These are phyloP conservation scores for Hucho hucho DNA, from an alignment of 2,113 vertebrate species.

Conservation along the genomic window DNA sequence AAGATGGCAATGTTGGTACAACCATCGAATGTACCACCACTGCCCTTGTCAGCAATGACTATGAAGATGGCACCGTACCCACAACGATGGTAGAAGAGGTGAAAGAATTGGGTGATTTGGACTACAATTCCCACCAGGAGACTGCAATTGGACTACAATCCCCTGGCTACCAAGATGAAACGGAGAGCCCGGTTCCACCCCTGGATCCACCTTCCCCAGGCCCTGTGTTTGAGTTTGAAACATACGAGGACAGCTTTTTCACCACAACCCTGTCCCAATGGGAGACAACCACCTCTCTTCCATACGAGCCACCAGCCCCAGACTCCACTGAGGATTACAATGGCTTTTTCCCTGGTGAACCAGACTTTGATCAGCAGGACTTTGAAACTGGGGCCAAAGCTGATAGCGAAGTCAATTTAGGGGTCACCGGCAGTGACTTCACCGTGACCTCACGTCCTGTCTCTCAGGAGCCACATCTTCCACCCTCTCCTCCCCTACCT, in stretches of 20 bases:
- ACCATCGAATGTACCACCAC: slow-evolving; percentile 17
- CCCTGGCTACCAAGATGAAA: slow-evolving; percentile 22
- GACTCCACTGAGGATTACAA: slow-evolving; percentile 1
- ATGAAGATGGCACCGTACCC: not conserved
- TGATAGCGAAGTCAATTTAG: slow-evolving; percentile 17
- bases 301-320: slow-evolving; percentile 2
- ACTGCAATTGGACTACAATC: not conserved
- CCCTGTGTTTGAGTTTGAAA: slow-evolving; percentile 28
- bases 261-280: slow-evolving; percentile 1
- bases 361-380: slow-evolving; percentile 8
- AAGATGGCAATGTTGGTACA: slow-evolving; percentile 31
- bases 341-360: slow-evolving; percentile 9
- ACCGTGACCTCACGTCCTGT: slow-evolving; percentile 31
- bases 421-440: slow-evolving; percentile 30
- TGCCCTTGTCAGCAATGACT: not conserved
- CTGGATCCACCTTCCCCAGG: slow-evolving; percentile 3
- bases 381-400: not conserved
- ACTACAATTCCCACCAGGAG: slow-evolving; percentile 10
- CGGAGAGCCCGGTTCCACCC: slow-evolving; percentile 19
- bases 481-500: not conserved
- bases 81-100: slow-evolving; percentile 3
- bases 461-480: slow-evolving; percentile 26
- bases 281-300: slow-evolving; percentile 10
- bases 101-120: not conserved
- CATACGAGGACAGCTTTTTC: slow-evolving; percentile 6